phyloP scores from a whole-genome alignment of 2,888 invertebrate species.

The Euplexia lucipara region DNA sequence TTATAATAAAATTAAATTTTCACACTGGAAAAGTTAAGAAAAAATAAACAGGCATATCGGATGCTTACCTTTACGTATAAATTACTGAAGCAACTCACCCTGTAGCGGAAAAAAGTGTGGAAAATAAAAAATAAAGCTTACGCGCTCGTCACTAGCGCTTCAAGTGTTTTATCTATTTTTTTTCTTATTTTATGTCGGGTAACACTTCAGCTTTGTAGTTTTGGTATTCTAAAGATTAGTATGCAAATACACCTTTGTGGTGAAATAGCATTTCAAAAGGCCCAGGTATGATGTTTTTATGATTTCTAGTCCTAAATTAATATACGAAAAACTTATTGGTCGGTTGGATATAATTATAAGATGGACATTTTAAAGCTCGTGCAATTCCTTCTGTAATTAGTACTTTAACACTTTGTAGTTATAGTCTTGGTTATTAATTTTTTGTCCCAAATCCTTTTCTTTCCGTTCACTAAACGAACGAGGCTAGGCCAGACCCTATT shows the following conservation, averaged over 20 bases:
- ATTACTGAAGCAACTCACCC: conserved; percentile 24
- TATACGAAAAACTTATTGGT: too few species aligned
- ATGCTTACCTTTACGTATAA: conserved; percentile 44
- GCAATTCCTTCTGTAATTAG: too few species aligned
- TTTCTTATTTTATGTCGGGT: background rate
- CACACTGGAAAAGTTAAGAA: background rate
- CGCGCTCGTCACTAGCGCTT: conserved; percentile 3
- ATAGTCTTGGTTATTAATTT: too few species aligned
- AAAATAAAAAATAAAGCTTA: conserved; percentile 24
- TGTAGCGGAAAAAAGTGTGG: conserved; percentile 21
- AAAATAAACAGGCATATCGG: conserved; percentile 5
- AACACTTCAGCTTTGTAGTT: conserved; percentile 6
- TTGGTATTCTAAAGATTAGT: background rate
- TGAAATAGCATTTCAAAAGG: background rate
- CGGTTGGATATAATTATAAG: too few species aligned
- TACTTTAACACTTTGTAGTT: too few species aligned
- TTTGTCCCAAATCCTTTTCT: too few species aligned
- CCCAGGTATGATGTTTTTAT: background rate
- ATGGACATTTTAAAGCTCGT: too few species aligned
- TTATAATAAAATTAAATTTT: conserved; percentile 10
- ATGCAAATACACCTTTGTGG: background rate
- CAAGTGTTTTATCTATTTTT: conserved; percentile 4
- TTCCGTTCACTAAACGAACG: too few species aligned
- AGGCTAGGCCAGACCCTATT: too few species aligned
- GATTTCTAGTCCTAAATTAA: too few species aligned